Evolutionary conservation across 2,797 vertebrate species (phyloP).

Genomic region (Hippoglossus hippoglossus): DNA sequence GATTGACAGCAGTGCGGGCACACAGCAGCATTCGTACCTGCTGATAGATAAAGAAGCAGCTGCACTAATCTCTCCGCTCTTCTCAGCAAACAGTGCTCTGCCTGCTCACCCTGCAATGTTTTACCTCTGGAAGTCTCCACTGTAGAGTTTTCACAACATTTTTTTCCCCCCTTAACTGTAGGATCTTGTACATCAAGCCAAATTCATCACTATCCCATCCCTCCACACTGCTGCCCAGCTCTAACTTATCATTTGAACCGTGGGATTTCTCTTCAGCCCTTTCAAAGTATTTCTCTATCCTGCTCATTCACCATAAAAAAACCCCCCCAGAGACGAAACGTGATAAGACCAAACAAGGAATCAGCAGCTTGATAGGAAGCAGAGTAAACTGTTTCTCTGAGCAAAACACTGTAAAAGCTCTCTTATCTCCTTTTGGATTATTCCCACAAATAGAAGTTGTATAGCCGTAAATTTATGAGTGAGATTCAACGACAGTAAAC

Average conservation of each 20-base stretch:
- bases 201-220: constrained; percentile 23
- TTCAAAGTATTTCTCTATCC: constrained; percentile 21
- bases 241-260: constrained; percentile 7
- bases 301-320: constrained; percentile 24
- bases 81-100: constrained; percentile 15
- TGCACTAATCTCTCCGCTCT: constrained; percentile 51
- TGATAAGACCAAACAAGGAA: constrained; percentile 39
- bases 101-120: constrained; percentile 30
- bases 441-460: constrained; percentile 27
- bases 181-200: constrained; percentile 22
- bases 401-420: constrained; percentile 23
- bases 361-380: constrained; percentile 11
- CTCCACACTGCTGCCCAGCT: background rate
- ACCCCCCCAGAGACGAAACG: constrained; percentile 40
- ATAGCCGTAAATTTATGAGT: constrained; percentile 15
- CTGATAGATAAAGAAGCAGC: constrained; percentile 57
- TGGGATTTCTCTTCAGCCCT: constrained; percentile 1
- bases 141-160: no score
- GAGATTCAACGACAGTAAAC: constrained; percentile 27
- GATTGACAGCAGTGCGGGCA: constrained; percentile 47
- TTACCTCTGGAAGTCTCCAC: constrained; percentile 38
- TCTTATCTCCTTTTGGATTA: constrained; percentile 29
- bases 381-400: constrained; percentile 27
- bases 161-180: constrained; percentile 1
- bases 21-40: constrained; percentile 26